Conservation (phyloP, 2,888 invertebrate genomes). For the Cosmopolites sordidus region DNA sequence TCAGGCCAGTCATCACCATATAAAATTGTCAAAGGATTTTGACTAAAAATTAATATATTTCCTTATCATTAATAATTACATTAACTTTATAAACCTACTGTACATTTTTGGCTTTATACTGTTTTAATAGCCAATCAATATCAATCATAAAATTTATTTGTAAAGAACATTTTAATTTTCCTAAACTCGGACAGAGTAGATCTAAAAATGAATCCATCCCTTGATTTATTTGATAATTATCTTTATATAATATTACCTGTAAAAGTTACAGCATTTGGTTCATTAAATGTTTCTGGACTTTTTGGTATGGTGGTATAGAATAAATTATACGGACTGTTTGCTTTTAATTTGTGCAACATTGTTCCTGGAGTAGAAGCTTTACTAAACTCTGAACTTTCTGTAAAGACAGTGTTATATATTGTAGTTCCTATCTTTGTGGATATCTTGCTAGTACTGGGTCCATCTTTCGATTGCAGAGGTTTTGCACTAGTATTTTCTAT, state of each 20-base stretch:
- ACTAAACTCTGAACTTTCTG: constrained; percentile 5
- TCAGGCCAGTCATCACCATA: constrained; percentile 66
- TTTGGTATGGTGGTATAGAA: constrained; percentile 72
- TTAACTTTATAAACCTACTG: constrained; percentile 48
- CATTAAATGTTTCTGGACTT: constrained; percentile 58
- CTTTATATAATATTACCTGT: constrained; percentile 50
- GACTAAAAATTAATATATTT: constrained; percentile 49
- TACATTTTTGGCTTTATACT: constrained; percentile 75
- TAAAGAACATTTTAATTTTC: constrained; percentile 67
- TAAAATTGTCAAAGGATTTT: constrained; percentile 67
- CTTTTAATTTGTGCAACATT: constrained; percentile 63
- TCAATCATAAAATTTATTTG: constrained; percentile 95
- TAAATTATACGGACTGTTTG: constrained; percentile 67
- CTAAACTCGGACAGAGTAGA: constrained; percentile 73
- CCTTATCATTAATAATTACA: not conserved
- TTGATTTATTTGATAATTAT: constrained; percentile 5
- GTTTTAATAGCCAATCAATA: constrained; percentile 80
- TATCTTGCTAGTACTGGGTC: constrained; percentile 15
- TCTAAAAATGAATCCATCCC: constrained; percentile 53
- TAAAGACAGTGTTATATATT: constrained; percentile 32
- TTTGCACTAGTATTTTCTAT: not conserved
- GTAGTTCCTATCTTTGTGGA: constrained; percentile 55
- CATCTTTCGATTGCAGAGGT: not conserved
- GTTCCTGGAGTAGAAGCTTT: constrained; percentile 43
- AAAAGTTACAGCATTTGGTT: constrained; percentile 65